Percentiles rank a stretch among this genome's conserved stretches.
Conservation (phyloP, 1,140 invertebrate genomes). For the Steinernema khuongi region DNA sequence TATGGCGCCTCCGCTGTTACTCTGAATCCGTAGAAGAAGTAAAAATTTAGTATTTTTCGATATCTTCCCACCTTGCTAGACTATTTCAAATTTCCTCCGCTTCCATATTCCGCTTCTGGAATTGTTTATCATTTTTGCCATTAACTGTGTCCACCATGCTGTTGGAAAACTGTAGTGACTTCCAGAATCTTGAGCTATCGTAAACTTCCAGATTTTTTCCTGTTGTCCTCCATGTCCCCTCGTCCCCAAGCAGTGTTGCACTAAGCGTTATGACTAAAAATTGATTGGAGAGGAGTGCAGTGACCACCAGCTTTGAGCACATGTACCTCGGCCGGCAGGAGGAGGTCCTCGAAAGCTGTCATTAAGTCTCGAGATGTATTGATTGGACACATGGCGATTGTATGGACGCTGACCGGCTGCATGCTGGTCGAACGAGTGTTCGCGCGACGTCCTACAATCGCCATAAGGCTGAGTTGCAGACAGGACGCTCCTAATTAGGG, state of each 20-base stretch:
- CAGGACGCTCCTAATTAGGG: background rate
- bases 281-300: conserved; percentile 8
- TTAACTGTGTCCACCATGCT: too few relatives aligned
- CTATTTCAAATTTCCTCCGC: too few relatives aligned
- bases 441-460: background rate
- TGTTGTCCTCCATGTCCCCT: too few relatives aligned
- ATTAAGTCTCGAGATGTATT: conserved; percentile 15
- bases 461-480: conserved; percentile 1
- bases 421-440: background rate
- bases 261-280: background rate
- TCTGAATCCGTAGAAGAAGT: too few relatives aligned
- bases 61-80: too few relatives aligned
- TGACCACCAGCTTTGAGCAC: conserved; percentile 9
- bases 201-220: too few relatives aligned
- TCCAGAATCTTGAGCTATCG: too few relatives aligned
- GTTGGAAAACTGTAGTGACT: too few relatives aligned
- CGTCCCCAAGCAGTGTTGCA: too few relatives aligned
- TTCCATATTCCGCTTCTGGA: too few relatives aligned
- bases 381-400: background rate
- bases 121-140: too few relatives aligned
- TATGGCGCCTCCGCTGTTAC: background rate
- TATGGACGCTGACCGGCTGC: background rate
- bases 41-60: too few relatives aligned
- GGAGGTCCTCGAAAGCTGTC: conserved; percentile 9
- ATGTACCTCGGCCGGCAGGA: conserved; percentile 3